These are phyloP conservation scores for Pseudopleuronectes americanus DNA, from an alignment of 2,797 vertebrate species.

Conservation along the genomic window DNA sequence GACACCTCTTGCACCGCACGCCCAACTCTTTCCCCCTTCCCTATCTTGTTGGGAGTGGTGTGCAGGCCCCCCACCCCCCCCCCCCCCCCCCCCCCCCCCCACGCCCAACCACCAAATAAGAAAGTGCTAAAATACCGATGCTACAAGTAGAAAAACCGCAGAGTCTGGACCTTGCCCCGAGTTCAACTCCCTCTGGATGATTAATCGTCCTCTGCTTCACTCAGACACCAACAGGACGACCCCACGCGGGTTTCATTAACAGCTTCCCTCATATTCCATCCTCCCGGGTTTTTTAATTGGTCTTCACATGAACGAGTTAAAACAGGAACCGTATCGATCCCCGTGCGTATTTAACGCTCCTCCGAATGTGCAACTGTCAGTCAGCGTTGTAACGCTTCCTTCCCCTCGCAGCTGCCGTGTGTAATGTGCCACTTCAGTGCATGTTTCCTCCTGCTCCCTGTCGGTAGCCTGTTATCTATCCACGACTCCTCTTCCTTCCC, in stretches of 20 bases:
- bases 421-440: constrained; percentile 35
- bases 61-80: too few species aligned
- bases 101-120: too few species aligned
- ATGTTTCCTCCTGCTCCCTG: constrained; percentile 14
- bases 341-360: constrained; percentile 4
- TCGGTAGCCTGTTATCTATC: constrained; percentile 26
- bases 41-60: too few species aligned
- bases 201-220: constrained; percentile 1
- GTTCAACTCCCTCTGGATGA: constrained; percentile 7
- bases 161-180: not conserved
- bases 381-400: constrained; percentile 19
- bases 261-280: not conserved
- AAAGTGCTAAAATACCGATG: not conserved
- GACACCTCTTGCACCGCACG: too few species aligned
- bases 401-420: constrained; percentile 27
- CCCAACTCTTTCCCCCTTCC: too few species aligned
- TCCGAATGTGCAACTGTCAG: constrained; percentile 8
- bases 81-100: too few species aligned
- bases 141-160: constrained; percentile 18
- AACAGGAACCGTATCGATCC: constrained; percentile 1
- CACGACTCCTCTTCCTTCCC: constrained; percentile 45
- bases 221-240: not conserved
- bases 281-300: constrained; percentile 1
- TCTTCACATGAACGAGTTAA: not conserved
- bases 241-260: constrained; percentile 25